Percentiles rank a stretch among this genome's conserved stretches.
Evolutionary conservation across 2,888 invertebrate species (phyloP).

Genomic region (Epirrhoe tristata): DNA sequence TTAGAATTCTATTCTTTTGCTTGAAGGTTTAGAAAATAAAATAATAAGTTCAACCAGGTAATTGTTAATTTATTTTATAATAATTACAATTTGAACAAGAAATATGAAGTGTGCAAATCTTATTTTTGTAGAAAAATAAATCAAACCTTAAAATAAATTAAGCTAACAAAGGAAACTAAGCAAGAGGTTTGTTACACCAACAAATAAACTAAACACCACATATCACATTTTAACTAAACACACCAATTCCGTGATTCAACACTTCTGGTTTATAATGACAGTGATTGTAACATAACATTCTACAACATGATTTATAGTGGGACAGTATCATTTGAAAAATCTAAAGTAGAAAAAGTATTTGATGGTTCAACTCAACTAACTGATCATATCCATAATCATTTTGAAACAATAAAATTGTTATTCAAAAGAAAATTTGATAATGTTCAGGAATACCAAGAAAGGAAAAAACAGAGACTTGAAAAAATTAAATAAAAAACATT

Average conservation of each 20-base stretch:
- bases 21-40: constrained; percentile 35
- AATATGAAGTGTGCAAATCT: constrained; percentile 72
- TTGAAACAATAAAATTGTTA: constrained; percentile 82
- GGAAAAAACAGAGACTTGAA: constrained; percentile 89
- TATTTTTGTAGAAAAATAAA: constrained; percentile 80
- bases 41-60: constrained; percentile 67
- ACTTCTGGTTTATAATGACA: constrained; percentile 71
- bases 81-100: constrained; percentile 77
- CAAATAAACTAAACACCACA: constrained; percentile 68
- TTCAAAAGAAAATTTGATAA: constrained; percentile 93
- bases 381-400: constrained; percentile 48
- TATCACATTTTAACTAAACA: constrained; percentile 83
- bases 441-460: constrained; percentile 91
- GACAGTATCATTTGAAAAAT: constrained; percentile 48
- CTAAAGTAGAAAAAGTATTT: constrained; percentile 60
- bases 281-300: constrained; percentile 61
- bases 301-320: constrained; percentile 62
- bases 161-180: constrained; percentile 41
- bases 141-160: constrained; percentile 70
- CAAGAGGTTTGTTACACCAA: constrained; percentile 65
- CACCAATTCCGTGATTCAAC: constrained; percentile 61
- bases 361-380: constrained; percentile 39
- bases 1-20: too few species aligned
- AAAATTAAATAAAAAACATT: constrained; percentile 56
- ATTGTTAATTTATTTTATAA: constrained; percentile 67